Percentiles rank a stretch among this genome's conserved stretches.
Conservation (phyloP, 2,797 vertebrate species). For the Glossophaga mutica region DNA sequence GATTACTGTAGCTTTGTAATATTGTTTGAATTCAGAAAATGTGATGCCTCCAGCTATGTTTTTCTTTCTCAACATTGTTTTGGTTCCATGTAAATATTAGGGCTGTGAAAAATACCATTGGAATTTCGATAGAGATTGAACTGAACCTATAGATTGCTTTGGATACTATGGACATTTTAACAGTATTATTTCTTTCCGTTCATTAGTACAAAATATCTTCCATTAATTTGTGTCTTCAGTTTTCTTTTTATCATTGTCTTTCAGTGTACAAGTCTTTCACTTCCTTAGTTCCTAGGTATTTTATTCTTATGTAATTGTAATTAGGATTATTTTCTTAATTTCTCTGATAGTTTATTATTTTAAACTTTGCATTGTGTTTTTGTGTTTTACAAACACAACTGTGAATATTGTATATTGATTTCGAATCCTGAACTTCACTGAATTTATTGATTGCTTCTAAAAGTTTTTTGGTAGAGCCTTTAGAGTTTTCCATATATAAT, state of each 20-base stretch:
- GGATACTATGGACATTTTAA: background rate
- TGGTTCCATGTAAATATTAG: background rate
- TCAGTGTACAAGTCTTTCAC: background rate
- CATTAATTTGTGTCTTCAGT: background rate
- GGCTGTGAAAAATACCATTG: background rate
- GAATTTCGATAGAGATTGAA: background rate
- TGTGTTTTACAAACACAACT: background rate
- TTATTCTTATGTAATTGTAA: background rate
- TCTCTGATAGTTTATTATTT: background rate
- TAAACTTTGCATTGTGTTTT: too few relatives aligned
- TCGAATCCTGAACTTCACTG: background rate
- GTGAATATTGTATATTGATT: background rate
- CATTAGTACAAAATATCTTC: background rate
- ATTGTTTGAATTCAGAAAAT: background rate
- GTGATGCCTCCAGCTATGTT: background rate
- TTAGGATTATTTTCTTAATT: background rate
- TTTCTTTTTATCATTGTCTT: background rate
- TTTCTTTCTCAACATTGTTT: background rate
- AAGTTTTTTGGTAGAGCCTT: background rate
- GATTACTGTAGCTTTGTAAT: background rate
- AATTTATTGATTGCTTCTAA: background rate
- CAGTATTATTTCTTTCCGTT: background rate
- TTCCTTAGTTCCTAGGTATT: background rate
- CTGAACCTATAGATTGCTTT: background rate
- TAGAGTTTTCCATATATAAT: background rate